Evolutionary conservation across 2,797 vertebrate species (phyloP).

Genomic region (Nyctibius grandis): DNA sequence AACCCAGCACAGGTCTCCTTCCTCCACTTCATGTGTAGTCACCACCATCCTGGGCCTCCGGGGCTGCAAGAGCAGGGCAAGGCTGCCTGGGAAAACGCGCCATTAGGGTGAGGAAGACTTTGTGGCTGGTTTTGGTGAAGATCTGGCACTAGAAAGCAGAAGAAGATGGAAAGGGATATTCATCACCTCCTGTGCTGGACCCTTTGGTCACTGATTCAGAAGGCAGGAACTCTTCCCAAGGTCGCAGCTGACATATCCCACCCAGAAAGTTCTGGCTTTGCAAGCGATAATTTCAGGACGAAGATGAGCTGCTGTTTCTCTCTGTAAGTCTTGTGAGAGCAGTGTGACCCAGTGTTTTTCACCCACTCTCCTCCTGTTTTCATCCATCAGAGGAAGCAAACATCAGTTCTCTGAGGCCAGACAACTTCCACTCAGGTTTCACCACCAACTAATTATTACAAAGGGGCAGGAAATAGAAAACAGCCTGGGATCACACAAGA

Average conservation of each 20-base stretch:
- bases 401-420: background rate
- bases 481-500: background rate
- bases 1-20: background rate
- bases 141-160: background rate
- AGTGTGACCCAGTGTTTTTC: background rate
- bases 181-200: background rate
- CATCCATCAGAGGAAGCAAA: background rate
- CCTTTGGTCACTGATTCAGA: background rate
- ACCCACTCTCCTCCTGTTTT: background rate
- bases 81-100: background rate
- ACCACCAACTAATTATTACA: background rate
- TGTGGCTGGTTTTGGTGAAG: background rate
- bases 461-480: slow-evolving; percentile 8
- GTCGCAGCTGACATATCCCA: background rate
- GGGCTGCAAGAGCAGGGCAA: background rate
- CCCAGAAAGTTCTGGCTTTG: background rate
- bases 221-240: background rate
- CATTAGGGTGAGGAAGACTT: background rate
- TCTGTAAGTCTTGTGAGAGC: background rate
- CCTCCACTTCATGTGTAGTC: too few species aligned
- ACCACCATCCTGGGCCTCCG: background rate
- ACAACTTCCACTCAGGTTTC: slow-evolving; percentile 33
- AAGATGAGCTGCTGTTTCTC: background rate
- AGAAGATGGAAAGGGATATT: background rate
- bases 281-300: background rate